These are phyloP conservation scores for Hypolimnas misippus DNA, from an alignment of 2,888 invertebrate species.

Conservation along the genomic window DNA sequence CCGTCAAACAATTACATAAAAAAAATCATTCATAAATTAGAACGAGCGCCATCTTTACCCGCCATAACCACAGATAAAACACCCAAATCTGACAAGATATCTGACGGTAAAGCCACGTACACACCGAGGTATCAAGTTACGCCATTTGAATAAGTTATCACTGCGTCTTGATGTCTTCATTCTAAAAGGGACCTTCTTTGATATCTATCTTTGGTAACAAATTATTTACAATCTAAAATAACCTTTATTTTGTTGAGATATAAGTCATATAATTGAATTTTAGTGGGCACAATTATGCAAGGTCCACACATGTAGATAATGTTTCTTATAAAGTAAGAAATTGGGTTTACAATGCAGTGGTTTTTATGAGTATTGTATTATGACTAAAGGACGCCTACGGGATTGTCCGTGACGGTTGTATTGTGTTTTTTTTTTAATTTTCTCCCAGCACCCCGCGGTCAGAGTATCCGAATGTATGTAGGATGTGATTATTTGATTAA, in stretches of 20 bases:
- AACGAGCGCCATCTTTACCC: constrained; percentile 30
- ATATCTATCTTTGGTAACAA: constrained; percentile 28
- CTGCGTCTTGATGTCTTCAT: constrained; percentile 71
- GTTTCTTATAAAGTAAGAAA: constrained; percentile 1
- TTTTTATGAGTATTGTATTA: constrained; percentile 7
- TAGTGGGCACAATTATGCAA: not conserved
- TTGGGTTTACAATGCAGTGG: constrained; percentile 16
- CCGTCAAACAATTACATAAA: constrained; percentile 35
- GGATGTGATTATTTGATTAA: constrained; percentile 10
- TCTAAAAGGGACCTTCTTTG: constrained; percentile 51
- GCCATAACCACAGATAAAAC: constrained; percentile 40
- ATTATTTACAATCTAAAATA: constrained; percentile 1
- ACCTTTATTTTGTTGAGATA: not conserved
- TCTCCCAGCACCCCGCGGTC: constrained; percentile 10
- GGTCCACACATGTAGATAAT: constrained; percentile 4
- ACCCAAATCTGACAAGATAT: constrained; percentile 51
- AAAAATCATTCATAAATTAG: constrained; percentile 33
- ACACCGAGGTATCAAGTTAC: constrained; percentile 67
- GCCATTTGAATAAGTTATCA: constrained; percentile 76
- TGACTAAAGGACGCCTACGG: constrained; percentile 28
- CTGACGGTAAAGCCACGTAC: constrained; percentile 62
- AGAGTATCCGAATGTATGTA: constrained; percentile 8
- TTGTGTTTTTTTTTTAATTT: constrained; percentile 10
- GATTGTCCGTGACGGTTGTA: constrained; percentile 21
- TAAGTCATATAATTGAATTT: constrained; percentile 2